A percentile compares a stretch with the other conserved stretches of the same genome.
Conservation (phyloP, 1,140 invertebrate species). For the Danaus melanippus region DNA sequence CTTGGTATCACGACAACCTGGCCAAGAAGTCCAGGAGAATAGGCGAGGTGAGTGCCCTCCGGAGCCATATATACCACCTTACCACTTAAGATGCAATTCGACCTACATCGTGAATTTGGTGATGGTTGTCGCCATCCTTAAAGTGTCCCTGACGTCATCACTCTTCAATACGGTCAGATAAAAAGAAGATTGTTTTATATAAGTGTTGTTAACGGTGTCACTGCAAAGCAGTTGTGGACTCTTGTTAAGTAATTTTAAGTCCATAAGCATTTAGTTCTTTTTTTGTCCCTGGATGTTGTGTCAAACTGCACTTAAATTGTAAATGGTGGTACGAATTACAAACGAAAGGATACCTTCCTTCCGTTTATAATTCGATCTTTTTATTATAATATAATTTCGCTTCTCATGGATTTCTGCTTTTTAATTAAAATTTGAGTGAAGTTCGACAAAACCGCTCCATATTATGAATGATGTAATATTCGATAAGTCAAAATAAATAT, state of each 20-base stretch:
- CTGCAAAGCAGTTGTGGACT: conserved; percentile 67
- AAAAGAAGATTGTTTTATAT: conserved; percentile 57
- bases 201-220: conserved; percentile 67
- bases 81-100: conserved; percentile 72
- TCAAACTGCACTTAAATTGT: conserved; percentile 70
- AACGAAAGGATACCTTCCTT: conserved; percentile 22
- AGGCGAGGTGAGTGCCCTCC: conserved; percentile 68
- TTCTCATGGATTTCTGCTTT: conserved; percentile 49
- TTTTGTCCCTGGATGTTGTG: conserved; percentile 58
- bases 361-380: conserved; percentile 41
- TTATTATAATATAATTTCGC: conserved; percentile 39
- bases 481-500: conserved; percentile 6
- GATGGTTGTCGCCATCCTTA: conserved; percentile 67
- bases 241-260: conserved; percentile 70
- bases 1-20: conserved; percentile 63
- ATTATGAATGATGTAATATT: conserved; percentile 19
- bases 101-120: conserved; percentile 70
- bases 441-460: conserved; percentile 60
- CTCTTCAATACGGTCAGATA: conserved; percentile 70
- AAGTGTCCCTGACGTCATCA: conserved; percentile 64
- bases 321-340: conserved; percentile 61
- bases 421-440: conserved; percentile 62
- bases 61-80: conserved; percentile 65
- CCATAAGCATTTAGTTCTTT: conserved; percentile 43
- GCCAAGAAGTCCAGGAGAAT: conserved; percentile 58